phyloP scores from a whole-genome alignment of 2,797 vertebrate species.

The Peromyscus attwateri region DNA sequence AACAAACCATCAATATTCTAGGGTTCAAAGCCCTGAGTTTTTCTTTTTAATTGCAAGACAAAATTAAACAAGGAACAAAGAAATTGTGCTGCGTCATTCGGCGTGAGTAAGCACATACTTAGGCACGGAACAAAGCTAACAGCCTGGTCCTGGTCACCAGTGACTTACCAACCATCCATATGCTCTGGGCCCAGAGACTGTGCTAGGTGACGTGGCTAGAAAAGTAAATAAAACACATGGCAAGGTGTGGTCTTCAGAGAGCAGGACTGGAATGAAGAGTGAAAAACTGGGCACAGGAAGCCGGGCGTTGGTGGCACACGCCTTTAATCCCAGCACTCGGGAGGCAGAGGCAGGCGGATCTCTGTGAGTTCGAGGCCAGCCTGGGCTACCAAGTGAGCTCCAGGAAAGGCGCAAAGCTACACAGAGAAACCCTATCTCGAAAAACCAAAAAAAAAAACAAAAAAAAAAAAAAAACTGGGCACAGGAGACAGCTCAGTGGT shows the following conservation, averaged over 20 bases:
- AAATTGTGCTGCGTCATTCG: neutral
- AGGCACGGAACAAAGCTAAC: neutral
- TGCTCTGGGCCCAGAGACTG: neutral
- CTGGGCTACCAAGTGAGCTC: too few species aligned
- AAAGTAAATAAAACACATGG: neutral
- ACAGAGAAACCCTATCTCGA: too few species aligned
- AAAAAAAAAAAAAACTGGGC: neutral
- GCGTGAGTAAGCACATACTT: neutral
- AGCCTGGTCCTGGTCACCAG: neutral
- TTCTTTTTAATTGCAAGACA: constrained; percentile 30
- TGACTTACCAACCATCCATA: neutral
- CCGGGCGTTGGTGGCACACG: too few species aligned
- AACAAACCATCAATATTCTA: constrained; percentile 32
- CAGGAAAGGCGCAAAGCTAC: too few species aligned
- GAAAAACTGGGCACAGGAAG: neutral
- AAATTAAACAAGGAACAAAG: constrained; percentile 26
- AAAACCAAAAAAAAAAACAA: too few species aligned
- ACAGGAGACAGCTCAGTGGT: neutral
- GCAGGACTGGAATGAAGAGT: neutral
- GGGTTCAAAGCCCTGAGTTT: constrained; percentile 27
- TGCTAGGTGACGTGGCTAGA: neutral
- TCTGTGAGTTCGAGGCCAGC: too few species aligned
- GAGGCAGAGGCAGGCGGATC: too few species aligned
- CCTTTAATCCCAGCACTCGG: too few species aligned
- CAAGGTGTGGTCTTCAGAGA: neutral